Base-by-base conservation (phyloP, 2,797 vertebrate genomes). In the Gobionotothen gibberifrons region DNA sequence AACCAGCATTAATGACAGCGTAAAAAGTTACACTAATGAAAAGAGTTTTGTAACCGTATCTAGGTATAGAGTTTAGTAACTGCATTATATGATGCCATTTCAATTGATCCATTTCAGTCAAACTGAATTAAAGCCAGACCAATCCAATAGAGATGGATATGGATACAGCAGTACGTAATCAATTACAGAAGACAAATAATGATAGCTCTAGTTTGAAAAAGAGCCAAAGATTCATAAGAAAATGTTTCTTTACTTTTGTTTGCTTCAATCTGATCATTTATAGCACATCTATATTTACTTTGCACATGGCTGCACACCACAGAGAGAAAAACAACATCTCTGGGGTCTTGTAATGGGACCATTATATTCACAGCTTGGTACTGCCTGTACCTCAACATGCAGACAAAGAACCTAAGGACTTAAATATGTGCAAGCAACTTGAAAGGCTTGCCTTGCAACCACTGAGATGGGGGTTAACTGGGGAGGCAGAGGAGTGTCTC, bases 381-480 rank as follows among this genome's bases (percentile, higher is more conserved):
- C 89, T 80, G 81, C 69, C 48, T 91, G 83, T 83, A 87, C 87
- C 88, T 86, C 85, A 79, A 87, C 76, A 88, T 87, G 82, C 88
- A 92, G 87, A 92, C 90, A 92, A 90, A 93, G 89, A 91, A 93
- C 90, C 92, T 88, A 90, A 87, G 89, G 90, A 92, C 88, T 86
- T 88, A 91, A 90, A 92, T 88, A 87, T 90, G 91, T 86, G 88
- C 89, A 82, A 84, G 86, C 69, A 90, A 92, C 91, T 92, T 94
- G 88, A 94, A 94, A 94, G 91, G 66, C 83, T 90, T 89, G 88
- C 87, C 92, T 92, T 73, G 89, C 87, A 92, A 93, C 90, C 89
- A 92, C 89, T 89, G 89, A 90, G 90, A 90, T 92, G 84, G 89
- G 85, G 92, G 92, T 93, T 93, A 93, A 94, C 91, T 88, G 90